Evolutionary conservation across 2,113 vertebrate genomes (phyloP), one percentile per base, ranked within the genome.

Genomic region (Anoura caudifer): DNA sequence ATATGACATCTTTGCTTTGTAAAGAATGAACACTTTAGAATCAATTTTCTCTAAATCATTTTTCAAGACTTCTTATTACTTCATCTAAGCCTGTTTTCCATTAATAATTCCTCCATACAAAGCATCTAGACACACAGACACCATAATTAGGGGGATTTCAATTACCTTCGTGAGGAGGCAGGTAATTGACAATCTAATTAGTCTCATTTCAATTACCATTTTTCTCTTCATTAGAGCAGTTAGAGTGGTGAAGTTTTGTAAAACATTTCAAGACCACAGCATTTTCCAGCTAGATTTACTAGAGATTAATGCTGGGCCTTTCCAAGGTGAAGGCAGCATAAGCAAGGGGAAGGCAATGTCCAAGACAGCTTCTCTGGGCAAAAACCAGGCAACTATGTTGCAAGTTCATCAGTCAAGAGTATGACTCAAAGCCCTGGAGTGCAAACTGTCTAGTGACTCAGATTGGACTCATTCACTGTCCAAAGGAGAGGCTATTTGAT

Each of bases 121-220:
- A 97, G 93, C 97, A 97, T 86, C 93, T 76, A 96, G 97, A 96
- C 96, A 96, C 93, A 97, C 93, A 98, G 97, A 97, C 96, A 97
- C 95, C 65, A 7, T 96, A 98, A 97, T 98, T 97, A 98, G 95
- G 95, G 92, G 72, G 97, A 97, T 97, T 97, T 97, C 97, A 97
- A 97, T 97, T 97, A 98, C 97, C 97, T 97, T 95, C 97, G 95
- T 95, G 96, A 97, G 95, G 83, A 96, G 96, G 96, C 97, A 98
- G 97, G 97, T 98, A 97, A 98, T 97, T 97, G 97, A 97, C 97
- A 98, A 96, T 94, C 97, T 96, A 98, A 98, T 98, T 98, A 97
- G 96, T 95, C 91, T 96, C 96, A 94, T 97, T 97, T 97, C 97
- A 97, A 97, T 97, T 96, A 97, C 97, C 97, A 96, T 98, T 97